Evolutionary conservation across 2,888 invertebrate species (phyloP).

Genomic region (Polydrusus cervinus): DNA sequence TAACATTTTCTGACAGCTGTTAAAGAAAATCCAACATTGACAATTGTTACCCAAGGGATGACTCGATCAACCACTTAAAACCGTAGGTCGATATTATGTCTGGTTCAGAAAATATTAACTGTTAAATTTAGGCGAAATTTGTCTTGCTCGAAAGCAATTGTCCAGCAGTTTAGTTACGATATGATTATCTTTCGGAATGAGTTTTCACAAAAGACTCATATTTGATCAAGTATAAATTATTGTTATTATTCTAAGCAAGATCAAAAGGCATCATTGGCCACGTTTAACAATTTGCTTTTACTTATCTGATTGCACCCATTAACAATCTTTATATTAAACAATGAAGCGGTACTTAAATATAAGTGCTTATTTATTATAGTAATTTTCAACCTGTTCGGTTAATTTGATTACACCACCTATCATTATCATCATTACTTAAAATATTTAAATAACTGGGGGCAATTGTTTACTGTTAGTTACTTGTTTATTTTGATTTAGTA

Average conservation of each 20-base stretch:
- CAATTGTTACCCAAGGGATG: no score
- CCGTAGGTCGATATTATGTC: no score
- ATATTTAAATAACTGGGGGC: conserved; percentile 34
- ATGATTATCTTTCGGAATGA: no score
- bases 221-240: not conserved
- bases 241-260: not conserved
- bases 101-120: no score
- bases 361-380: conserved; percentile 37
- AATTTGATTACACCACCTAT: conserved; percentile 35
- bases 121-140: no score
- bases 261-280: conserved; percentile 11
- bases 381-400: conserved; percentile 30
- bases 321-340: conserved; percentile 24
- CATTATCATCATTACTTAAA: conserved; percentile 37
- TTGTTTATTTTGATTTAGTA: conserved; percentile 24
- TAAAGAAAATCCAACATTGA: no score
- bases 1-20: no score
- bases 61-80: no score
- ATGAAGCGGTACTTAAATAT: conserved; percentile 35
- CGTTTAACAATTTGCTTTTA: conserved; percentile 16
- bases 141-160: no score
- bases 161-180: no score
- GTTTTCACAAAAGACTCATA: no score
- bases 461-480: conserved; percentile 30
- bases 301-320: conserved; percentile 22